Evolutionary conservation across 2,888 invertebrate species (phyloP), one percentile per base, ranked within the genome.

Genomic region (Eupithecia pulchellata): DNA sequence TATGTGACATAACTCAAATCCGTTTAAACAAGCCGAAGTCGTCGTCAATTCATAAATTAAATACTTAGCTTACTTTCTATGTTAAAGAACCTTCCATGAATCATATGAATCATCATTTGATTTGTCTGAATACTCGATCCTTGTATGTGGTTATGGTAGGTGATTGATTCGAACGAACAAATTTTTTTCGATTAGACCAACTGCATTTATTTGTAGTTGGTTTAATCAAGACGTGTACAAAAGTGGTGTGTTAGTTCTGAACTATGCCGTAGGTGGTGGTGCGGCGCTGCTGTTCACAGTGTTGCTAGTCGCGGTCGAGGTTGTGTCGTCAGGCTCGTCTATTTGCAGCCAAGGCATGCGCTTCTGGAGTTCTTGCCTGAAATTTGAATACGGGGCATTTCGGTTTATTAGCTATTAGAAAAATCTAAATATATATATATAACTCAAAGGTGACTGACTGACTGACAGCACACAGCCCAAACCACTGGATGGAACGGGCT

Each of bases 291-390:
- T 85, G 68, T 87, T 88, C 29, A 91, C 87, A 1, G 94, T 92
- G 78, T 93, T 92, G 75, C 88, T 92, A 2, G 96, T 95, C 6
- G 92, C 89, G 0, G 94, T 95, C 13, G 96, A 96, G n/a, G 92
- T 90, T 0, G 94, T 91, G 76, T 97, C 96, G 47, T 91, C 91
- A 0, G 95, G 95, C 82, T 97, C 97, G 77, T 95, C 95, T 67
- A 97, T 96, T 74, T 96, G 96, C 73, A 97, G 89, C 97, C 97
- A 98, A 11, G 97, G 97, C 86, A 98, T 95, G 66, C 97, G 96
- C 74, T 97, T 97, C 83, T 97, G 97, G 70, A 98, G 92, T 88
- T 98, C 98, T 89, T 97, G 93, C 80, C 97, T 97, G 84, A 71
- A 75, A 71, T 32, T 17, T 63, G 30, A n/a, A 47, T 4, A 25